Evolutionary conservation across 37 sponge, comb jelly and placozoan species (phyloP).

Genomic region (Aphrocallistes beatrix): DNA sequence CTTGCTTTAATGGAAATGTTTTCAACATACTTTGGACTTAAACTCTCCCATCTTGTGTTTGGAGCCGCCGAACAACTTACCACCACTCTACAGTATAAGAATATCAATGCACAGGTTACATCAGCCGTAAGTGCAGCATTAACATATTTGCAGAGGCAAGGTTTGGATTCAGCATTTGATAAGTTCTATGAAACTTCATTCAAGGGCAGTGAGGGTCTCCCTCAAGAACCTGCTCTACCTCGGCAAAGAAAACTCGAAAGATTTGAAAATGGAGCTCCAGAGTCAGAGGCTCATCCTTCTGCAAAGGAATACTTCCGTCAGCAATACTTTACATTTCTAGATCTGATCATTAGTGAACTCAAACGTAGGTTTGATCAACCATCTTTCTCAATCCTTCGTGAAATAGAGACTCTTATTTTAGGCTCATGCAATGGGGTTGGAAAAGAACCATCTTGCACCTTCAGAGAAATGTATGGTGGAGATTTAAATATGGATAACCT

Average conservation of each 20-base stretch:
- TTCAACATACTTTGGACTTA: conserved; percentile 40
- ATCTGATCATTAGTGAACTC: conserved; percentile 26
- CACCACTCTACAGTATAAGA: conserved; percentile 26
- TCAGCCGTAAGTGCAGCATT: conserved; percentile 14
- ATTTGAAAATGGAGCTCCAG: not conserved
- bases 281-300: conserved; percentile 14
- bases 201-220: not conserved
- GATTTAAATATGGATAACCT: not conserved
- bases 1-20: conserved; percentile 38
- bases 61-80: conserved; percentile 36
- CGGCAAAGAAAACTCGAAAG: not conserved
- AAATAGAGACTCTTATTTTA: not conserved
- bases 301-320: conserved; percentile 26
- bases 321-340: conserved; percentile 24
- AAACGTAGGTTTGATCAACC: conserved; percentile 30
- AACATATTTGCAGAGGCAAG: conserved; percentile 16
- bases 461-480: not conserved
- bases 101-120: conserved; percentile 26
- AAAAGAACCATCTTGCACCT: not conserved
- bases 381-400: not conserved
- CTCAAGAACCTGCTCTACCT: conserved; percentile 29
- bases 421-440: not conserved
- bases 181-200: conserved; percentile 10
- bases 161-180: conserved; percentile 24
- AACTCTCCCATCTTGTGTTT: conserved; percentile 37